Evolutionary conservation across 2,797 vertebrate genomes (phyloP).

Genomic region (Chromis chromis): DNA sequence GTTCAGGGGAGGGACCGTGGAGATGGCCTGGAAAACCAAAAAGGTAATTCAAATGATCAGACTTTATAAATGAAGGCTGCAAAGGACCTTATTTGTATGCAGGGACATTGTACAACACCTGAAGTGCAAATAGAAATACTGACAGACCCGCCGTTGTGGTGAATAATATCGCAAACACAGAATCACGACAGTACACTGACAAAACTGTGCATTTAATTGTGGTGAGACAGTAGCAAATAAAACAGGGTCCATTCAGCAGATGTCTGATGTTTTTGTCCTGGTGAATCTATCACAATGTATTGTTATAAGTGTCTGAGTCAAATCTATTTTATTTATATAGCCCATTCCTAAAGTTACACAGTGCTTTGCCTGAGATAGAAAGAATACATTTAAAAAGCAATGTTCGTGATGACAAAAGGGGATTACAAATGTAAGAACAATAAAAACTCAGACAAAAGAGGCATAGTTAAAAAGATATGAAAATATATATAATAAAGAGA

Average conservation of each 20-base stretch:
- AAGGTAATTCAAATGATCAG: slow-evolving; percentile 4
- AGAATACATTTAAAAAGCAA: background rate
- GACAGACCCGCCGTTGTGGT: slow-evolving; percentile 2
- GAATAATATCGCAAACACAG: slow-evolving; percentile 4
- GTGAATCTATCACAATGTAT: background rate
- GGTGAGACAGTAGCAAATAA: slow-evolving; percentile 8
- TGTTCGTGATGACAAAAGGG: slow-evolving; percentile 13
- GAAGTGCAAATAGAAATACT: slow-evolving; percentile 11
- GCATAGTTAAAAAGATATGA: background rate
- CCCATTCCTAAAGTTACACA: background rate
- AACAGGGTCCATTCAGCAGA: background rate
- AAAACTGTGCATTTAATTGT: background rate
- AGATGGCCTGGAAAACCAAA: slow-evolving; percentile 63
- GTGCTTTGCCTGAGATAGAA: slow-evolving; percentile 15
- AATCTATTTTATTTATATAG: background rate
- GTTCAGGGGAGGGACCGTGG: slow-evolving; percentile 75
- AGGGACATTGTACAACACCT: background rate
- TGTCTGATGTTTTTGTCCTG: background rate
- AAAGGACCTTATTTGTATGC: slow-evolving; percentile 15
- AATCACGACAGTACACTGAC: background rate
- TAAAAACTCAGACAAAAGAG: slow-evolving; percentile 19
- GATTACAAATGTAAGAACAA: background rate
- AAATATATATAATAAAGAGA: slow-evolving; percentile 15
- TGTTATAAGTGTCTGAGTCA: background rate
- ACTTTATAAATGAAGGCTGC: slow-evolving; percentile 3